Base-by-base conservation (phyloP, 2,888 invertebrate species). In the Phaedon cochleariae region DNA sequence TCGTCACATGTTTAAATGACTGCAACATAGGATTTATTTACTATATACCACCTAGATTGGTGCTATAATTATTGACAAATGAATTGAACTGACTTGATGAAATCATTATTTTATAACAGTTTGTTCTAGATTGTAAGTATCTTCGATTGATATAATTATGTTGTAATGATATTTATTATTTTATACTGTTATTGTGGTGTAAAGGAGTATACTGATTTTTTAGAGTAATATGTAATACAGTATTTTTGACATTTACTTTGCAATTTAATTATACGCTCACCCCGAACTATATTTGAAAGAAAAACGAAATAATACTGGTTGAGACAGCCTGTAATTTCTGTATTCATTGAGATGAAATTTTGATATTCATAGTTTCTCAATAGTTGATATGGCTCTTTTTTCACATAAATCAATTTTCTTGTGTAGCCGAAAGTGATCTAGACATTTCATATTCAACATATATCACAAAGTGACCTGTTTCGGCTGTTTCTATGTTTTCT, bases 141-240 rank as follows among this genome's bases (percentile, higher is more conserved):
- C 17, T 31, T 54, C 20, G 34, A 54, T 18, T 9, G 31, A 34
- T n/a, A 21, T 41, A 45, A 26, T 15, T 45, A 45, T 34, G 12
- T 41, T 20, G 26, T 55, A 22, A 57, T 58, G 61, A 60, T 65
- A 65, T 60, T 65, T 65, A 65, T 65, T 65, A 45, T 51, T 65
- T 61, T 52, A 49, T 65, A 61, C 51, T 57, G 61, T n/a, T n/a
- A n/a, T 61, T 65, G 57, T 57, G 65, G 65, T 65, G 61, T 55
- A 31, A 46, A 65, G 65, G 65, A 64, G 45, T 57, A 34, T 52
- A 60, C 57, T 61, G 34, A 65, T 61, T 61, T 61, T 61, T 41
- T 26, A n/a, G n/a, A n/a, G n/a, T n/a, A 20, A 41, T 41, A 41
- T 12, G 22, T n/a, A 57, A 57, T 57, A 45, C 34, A 55, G 45